Base-by-base conservation (phyloP, 2,888 invertebrate species). In the Apodemia zela region DNA sequence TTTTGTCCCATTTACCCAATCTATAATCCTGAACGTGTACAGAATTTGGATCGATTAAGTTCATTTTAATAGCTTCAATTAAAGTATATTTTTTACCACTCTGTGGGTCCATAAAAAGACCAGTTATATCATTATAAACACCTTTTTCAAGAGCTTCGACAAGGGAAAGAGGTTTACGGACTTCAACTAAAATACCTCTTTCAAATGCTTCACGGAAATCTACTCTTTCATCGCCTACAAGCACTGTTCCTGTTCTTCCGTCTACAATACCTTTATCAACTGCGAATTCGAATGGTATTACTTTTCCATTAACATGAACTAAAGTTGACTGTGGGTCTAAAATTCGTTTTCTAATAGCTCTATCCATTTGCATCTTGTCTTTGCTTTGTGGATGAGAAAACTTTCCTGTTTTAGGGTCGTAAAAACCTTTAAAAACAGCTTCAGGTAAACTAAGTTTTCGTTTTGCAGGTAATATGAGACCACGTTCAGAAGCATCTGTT, bases 401-500 rank as follows among this genome's bases (percentile, higher is more conserved):
- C 76, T 96, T 94, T 59, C 98, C 97, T 45, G 96, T 95, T 73
- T 94, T 93, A 0, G 96, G 95, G 89, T 98, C 97, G 77, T 97
- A 98, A 68, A 96, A 94, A n/a, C 97, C 97, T 85, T 96, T 96
- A 75, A 96, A 96, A n/a, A 98, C 95, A 2, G 98, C 98, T 87
- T 97, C 97, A 0, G 97, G 96, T 35, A 98, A 90, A 66, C 96
- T 96, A 69, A 97, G 94, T 81, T 96, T 96, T 62, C 95, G 94
- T 79, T 97, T 96, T 51, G 96, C 95, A 10, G 97, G 96, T 7
- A 97, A 93, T 61, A 97, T 94, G 38, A 97, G 88, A 33, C 97
- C 97, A 63, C 95, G 94, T 72, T 97, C 96, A 38, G 97, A 93
- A 3, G 98, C 98, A 78, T 98, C 97, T 49, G 94, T 94, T 8